Evolutionary conservation across 2,888 invertebrate species (phyloP), one percentile per base, ranked within the genome.

Genomic region (Odontomyia ornata): DNA sequence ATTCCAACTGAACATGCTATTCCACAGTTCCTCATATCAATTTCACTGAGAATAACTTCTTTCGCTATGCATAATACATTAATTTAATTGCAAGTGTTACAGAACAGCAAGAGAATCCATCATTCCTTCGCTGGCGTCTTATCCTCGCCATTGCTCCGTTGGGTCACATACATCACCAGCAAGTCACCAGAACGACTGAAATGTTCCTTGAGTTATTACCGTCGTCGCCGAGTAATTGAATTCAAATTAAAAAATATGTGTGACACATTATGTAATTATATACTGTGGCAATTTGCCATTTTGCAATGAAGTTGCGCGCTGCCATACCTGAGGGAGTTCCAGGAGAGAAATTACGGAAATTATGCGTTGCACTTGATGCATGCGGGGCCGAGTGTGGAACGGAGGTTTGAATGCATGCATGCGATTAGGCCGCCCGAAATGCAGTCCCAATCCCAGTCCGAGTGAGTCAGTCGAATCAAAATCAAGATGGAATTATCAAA

Each of bases 181-280:
- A 60, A 18, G 30, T 23, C 57, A 57, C 60, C 27, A 69, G 27
- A 23, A 47, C 9, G 25, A 11, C 69, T 25, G 7, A 11, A 73
- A 36, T 21, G 27, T 28, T 52, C 60, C 36, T 36, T 73, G 60
- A 73, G 30, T 73, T 73, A 73, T 73, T 36, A 57, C 60, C 69
- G 21, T 69, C 46, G 13, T 46, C 15, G 60, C 13, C 23, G 18
- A 36, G 57, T 57, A 73, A 73, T 73, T 73, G 73, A 36, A 73
- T 73, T 57, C 73, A 73, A 73, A 73, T 73, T 73, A 57, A 73
- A 73, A 73, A 57, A 73, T 57, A 73, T 73, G 73, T 43, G 57
- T 30, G 73, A 73, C 73, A 73, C 60, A 56, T 72, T 72, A 60
- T 27, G 36, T 43, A 73, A 73, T 73, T 57, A 60, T 28, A 73